Conservation (phyloP, 1,140 invertebrate species). For the Phortica variegata region DNA sequence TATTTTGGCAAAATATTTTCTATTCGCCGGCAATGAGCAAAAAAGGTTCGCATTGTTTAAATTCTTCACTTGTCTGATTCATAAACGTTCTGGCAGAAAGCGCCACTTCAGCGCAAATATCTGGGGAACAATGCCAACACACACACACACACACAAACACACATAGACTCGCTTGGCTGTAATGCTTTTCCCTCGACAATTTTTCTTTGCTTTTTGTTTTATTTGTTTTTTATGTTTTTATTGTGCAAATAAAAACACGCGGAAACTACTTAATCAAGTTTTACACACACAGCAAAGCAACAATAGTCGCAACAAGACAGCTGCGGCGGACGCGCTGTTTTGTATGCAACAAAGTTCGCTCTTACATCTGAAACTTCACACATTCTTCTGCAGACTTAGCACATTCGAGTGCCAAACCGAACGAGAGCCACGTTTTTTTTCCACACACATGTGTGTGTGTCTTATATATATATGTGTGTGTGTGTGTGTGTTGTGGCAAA, state of each 20-base stretch:
- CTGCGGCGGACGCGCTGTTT: conserved; percentile 29
- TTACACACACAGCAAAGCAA: conserved; percentile 13
- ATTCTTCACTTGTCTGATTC: too few relatives aligned
- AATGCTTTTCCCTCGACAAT: too few relatives aligned
- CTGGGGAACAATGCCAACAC: background rate
- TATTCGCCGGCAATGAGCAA: too few relatives aligned
- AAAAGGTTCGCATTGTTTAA: too few relatives aligned
- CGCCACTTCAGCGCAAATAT: too few relatives aligned
- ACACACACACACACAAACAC: background rate
- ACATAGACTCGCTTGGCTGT: too few relatives aligned
- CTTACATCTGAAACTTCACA: too few relatives aligned
- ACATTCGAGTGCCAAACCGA: conserved; percentile 20
- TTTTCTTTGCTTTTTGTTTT: too few relatives aligned
- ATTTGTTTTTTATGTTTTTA: conserved; percentile 38
- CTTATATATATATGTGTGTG: conserved; percentile 12
- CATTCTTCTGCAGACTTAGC: background rate
- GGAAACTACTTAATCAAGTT: conserved; percentile 52
- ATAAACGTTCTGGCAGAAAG: too few relatives aligned
- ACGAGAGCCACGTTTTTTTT: conserved; percentile 30
- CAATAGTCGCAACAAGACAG: conserved; percentile 5
- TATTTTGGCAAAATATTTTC: too few relatives aligned
- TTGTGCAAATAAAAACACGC: conserved; percentile 51
- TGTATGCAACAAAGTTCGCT: conserved; percentile 15
- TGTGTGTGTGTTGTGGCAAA: too few relatives aligned
- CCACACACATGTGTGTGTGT: conserved; percentile 18